Conservation (phyloP, 2,888 invertebrate species). For the Cryptocheilus praepositus region DNA sequence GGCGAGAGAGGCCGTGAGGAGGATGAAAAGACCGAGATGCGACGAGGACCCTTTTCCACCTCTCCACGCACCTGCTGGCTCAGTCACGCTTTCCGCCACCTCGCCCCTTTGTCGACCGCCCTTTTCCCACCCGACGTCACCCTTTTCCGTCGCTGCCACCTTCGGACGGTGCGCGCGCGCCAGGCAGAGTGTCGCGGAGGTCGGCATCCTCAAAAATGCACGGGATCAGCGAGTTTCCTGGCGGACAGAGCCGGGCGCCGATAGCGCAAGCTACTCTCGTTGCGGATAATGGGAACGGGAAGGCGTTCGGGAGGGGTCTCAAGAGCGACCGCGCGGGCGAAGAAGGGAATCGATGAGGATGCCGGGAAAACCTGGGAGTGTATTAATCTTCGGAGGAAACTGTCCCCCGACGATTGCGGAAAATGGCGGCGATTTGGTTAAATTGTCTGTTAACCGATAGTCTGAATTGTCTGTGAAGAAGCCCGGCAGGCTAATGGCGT, state of each 20-base stretch:
- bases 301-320: not conserved
- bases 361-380: no score
- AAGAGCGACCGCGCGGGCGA: no score
- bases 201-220: conserved; percentile 26
- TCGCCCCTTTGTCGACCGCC: conserved; percentile 11
- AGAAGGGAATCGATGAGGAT: no score
- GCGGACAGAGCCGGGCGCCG: conserved; percentile 10
- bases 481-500: no score
- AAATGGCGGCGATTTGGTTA: no score
- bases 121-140: conserved; percentile 5
- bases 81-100: not conserved
- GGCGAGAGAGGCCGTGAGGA: no score
- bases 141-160: conserved; percentile 32
- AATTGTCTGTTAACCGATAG: no score
- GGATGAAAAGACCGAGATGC: conserved; percentile 40
- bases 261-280: conserved; percentile 10
- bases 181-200: conserved; percentile 25
- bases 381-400: no score
- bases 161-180: conserved; percentile 14
- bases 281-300: not conserved
- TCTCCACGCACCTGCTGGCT: conserved; percentile 11
- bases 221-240: conserved; percentile 29
- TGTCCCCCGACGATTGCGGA: no score
- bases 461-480: no score
- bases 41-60: conserved; percentile 53